Conservation (phyloP, 1,140 invertebrate genomes). For the Globodera ellingtonae region DNA sequence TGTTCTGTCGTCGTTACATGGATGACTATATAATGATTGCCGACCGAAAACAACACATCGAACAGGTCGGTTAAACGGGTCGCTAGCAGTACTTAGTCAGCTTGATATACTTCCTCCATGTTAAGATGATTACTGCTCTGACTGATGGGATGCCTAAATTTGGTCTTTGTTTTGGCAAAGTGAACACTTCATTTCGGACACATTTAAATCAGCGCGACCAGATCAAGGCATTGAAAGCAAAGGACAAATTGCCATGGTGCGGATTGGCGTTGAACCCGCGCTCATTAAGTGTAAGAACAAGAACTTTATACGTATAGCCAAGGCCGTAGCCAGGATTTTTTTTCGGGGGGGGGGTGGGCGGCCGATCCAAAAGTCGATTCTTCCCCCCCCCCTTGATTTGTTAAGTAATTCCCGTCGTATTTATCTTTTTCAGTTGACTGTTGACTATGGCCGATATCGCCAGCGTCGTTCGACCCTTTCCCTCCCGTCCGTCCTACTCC, state of each 20-base stretch:
- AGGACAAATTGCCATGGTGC: constrained; percentile 37
- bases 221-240: constrained; percentile 22
- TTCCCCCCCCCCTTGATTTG: no score
- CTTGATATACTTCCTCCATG: not conserved
- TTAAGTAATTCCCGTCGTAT: constrained; percentile 20
- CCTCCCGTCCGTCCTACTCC: not conserved
- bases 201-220: not conserved
- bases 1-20: constrained; percentile 39
- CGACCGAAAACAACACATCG: constrained; percentile 30
- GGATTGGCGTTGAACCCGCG: constrained; percentile 30
- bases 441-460: constrained; percentile 37
- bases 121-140: constrained; percentile 17
- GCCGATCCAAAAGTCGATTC: no score
- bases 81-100: no score
- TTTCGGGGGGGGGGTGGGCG: not conserved
- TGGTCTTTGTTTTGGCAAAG: constrained; percentile 26
- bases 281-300: constrained; percentile 28
- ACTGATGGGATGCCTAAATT: not conserved
- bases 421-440: constrained; percentile 28
- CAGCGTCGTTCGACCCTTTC: constrained; percentile 1
- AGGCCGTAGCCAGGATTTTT: not conserved
- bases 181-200: constrained; percentile 11
- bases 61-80: constrained; percentile 4
- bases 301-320: not conserved
- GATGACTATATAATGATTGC: constrained; percentile 36